Conservation (phyloP, 2,113 vertebrate genomes). For the Oncorhynchus keta region DNA sequence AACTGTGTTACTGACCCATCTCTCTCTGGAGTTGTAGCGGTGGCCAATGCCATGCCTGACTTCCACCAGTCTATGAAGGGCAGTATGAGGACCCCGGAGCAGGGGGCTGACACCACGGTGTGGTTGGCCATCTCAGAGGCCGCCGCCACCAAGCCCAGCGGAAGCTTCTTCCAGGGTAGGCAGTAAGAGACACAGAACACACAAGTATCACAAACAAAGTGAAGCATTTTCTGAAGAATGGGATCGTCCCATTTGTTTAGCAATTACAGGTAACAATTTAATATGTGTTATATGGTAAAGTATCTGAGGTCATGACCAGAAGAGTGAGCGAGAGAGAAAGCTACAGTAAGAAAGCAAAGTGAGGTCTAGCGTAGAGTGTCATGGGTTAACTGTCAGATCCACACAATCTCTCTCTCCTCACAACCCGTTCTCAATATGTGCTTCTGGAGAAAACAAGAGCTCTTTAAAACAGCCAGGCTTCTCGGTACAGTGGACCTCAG, state of each 20-base stretch:
- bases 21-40: constrained; percentile 52
- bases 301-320: too few species aligned
- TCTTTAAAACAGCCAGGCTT: neutral
- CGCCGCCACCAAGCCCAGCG: constrained; percentile 62
- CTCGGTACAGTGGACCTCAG: neutral
- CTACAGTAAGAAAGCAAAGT: too few species aligned
- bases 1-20: neutral
- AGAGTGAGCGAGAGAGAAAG: too few species aligned
- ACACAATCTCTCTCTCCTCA: neutral
- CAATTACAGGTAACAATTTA: neutral
- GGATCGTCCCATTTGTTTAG: neutral
- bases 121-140: constrained; percentile 76
- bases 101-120: constrained; percentile 75
- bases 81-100: constrained; percentile 73
- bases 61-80: constrained; percentile 78
- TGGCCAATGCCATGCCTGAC: constrained; percentile 76
- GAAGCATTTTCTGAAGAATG: neutral
- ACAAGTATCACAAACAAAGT: neutral
- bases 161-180: constrained; percentile 74
- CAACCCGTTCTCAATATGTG: neutral
- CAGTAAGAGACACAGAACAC: neutral
- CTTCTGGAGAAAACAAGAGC: neutral
- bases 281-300: too few species aligned
- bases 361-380: too few species aligned
- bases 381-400: neutral